phyloP scores from a whole-genome alignment of 2,797 vertebrate species.

The Cephalopachus bancanus region DNA sequence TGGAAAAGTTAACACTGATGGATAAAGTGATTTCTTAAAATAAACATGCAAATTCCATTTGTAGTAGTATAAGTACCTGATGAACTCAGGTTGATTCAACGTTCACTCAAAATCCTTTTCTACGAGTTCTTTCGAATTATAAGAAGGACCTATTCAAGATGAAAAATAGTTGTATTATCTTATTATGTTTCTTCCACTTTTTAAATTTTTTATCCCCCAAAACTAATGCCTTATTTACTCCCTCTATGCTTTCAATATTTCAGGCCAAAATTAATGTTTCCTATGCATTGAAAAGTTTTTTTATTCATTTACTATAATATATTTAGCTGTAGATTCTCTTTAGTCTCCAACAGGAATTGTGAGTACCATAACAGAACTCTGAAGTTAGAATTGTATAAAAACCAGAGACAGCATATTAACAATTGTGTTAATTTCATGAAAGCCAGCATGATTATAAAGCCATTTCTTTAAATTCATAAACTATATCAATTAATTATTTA shows the following conservation, averaged over 20 bases:
- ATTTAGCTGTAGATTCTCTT: background rate
- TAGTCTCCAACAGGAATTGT: background rate
- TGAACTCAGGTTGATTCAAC: background rate
- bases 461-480: background rate
- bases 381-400: conserved; percentile 2
- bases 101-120: conserved; percentile 42
- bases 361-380: background rate
- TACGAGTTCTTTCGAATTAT: background rate
- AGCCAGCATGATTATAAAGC: conserved; percentile 33
- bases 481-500: conserved; percentile 32
- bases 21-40: background rate
- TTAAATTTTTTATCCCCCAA: background rate
- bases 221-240: background rate
- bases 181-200: background rate
- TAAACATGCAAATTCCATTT: background rate
- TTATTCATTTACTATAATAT: background rate
- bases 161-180: conserved; percentile 33
- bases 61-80: background rate
- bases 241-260: background rate
- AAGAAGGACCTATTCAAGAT: background rate
- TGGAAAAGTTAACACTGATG: conserved; percentile 8
- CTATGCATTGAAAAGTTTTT: background rate
- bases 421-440: conserved; percentile 30
- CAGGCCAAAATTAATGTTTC: background rate
- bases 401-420: background rate